Percentiles rank a stretch among this genome's conserved stretches.
phyloP scores from a whole-genome alignment of 2,113 vertebrate species.

The Pseudorasbora parva region DNA sequence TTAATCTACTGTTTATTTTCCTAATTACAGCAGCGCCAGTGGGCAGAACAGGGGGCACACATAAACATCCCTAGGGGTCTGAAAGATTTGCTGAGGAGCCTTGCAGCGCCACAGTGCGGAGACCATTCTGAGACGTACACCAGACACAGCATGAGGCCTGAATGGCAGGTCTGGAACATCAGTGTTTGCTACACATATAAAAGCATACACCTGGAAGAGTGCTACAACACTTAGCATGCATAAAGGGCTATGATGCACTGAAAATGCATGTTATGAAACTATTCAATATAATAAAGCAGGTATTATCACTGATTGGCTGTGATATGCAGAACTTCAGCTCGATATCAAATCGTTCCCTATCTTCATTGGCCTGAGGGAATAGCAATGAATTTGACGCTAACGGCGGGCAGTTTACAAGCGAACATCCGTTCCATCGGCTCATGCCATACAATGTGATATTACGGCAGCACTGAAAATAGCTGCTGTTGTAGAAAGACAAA shows the following conservation, averaged over 20 bases:
- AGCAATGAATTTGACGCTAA: conserved; percentile 10
- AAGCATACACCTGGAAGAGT: background rate
- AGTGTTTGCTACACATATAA: background rate
- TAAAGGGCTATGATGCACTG: background rate
- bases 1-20: conserved; percentile 40
- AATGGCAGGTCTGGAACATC: background rate
- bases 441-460: conserved; percentile 41
- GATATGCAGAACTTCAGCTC: background rate
- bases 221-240: background rate
- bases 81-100: background rate
- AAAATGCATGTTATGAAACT: background rate
- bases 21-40: conserved; percentile 24
- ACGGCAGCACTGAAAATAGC: conserved; percentile 41
- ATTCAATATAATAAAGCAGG: background rate
- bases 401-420: conserved; percentile 18
- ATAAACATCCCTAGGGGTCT: background rate
- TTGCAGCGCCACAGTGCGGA: background rate
- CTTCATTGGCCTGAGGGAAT: conserved; percentile 25
- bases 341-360: background rate
- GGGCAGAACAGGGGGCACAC: background rate
- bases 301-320: background rate
- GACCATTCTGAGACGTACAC: background rate
- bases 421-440: conserved; percentile 37
- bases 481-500: conserved; percentile 44
- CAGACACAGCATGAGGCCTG: background rate